Percentiles rank a stretch among this genome's conserved stretches.
phyloP scores from a whole-genome alignment of 2,113 vertebrate genomes.

The Thryonomys swinderianus region DNA sequence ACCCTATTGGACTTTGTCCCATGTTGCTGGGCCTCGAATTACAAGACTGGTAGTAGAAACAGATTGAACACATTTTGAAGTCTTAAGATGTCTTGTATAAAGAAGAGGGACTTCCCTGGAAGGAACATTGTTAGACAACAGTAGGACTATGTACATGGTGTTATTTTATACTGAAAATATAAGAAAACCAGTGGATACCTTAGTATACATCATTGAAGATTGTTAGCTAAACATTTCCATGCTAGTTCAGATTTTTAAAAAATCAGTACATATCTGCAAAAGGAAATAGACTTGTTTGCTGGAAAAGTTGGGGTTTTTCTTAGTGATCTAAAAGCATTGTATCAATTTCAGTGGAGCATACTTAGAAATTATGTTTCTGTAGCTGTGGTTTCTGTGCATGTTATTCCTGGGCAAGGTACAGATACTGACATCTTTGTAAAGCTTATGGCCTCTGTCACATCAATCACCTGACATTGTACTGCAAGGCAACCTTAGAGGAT shows the following conservation, averaged over 20 bases:
- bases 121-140: neutral
- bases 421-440: neutral
- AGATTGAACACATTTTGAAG: neutral
- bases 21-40: neutral
- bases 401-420: neutral
- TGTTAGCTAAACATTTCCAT: neutral
- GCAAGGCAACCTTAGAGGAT: neutral
- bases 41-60: constrained; percentile 8
- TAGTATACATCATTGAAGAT: neutral
- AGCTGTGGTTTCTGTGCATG: neutral
- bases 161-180: neutral
- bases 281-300: neutral
- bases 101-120: neutral
- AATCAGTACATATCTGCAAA: neutral
- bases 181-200: neutral
- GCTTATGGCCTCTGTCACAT: neutral
- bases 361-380: neutral
- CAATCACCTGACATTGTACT: neutral
- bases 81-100: constrained; percentile 15
- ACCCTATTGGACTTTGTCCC: neutral
- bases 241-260: neutral
- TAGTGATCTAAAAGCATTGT: neutral
- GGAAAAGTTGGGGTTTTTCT: constrained; percentile 20
- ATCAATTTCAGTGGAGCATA: neutral
- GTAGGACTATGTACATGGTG: neutral